Base-by-base conservation (phyloP, 2,797 vertebrate genomes). In the Anableps anableps region DNA sequence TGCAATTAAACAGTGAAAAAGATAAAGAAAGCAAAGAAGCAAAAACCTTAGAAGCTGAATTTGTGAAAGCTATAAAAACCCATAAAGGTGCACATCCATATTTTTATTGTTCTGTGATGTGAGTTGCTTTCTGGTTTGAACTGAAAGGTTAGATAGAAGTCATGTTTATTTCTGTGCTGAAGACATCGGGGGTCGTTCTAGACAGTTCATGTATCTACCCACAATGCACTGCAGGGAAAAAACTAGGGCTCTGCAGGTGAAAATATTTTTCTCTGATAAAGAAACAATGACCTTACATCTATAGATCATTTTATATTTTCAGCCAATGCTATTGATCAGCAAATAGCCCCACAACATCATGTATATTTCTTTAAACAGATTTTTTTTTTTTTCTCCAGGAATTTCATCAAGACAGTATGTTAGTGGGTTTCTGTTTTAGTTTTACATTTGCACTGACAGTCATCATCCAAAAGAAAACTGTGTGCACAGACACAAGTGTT, bases 141-240 rank as follows among this genome's bases (percentile, higher is more conserved):
- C 45, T 41, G 72, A 55, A 55, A 55, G 26, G 72, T 36, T 13
- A 38, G 41, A 19, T 23, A 53, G 51, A 55, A 53, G 50, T 55
- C 41, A 47, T 47, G 43, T 55, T 74, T 74, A 55, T 74, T 74
- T 55, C 72, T 38, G 31, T 74, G 72, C 51, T 26, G 19, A 23
- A n/a, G 34, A 55, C 31, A 38, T 21, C 7, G 13, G 34, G n/a
- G 26, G 51, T 38, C 7, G 6, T 55, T 74, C 50, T 50, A 36
- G 36, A 8, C 72, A 41, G 72, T 6, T 38, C 34, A 55, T 53
- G 17, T 23, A 5, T 36, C 31, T 36, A 51, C 72, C 38, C 66
- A 23, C 17, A 73, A 21, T 74, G 72, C 72, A 74, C 8, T 51
- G 72, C 50, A 50, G 17, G 17, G 72, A 31, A 38, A 47, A 36